A percentile compares a stretch with the other conserved stretches of the same genome.
Evolutionary conservation across 2,888 invertebrate genomes (phyloP).

Genomic region (Metellina segmentata): DNA sequence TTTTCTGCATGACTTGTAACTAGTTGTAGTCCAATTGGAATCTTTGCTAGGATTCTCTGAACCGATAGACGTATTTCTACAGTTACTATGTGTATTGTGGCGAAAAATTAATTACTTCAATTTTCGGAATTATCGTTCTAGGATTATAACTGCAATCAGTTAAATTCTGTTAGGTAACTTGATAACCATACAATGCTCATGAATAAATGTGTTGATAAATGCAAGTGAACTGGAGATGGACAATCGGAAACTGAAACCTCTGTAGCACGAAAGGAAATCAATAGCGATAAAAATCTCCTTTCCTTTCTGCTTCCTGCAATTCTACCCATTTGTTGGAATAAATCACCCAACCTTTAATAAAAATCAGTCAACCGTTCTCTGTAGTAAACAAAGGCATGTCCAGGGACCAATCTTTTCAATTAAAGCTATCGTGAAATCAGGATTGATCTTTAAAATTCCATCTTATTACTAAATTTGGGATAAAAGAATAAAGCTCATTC

Average conservation of each 20-base stretch:
- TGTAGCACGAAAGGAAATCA: neutral
- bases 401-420: constrained; percentile 22
- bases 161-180: too few species aligned
- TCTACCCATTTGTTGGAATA: neutral
- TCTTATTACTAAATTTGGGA: constrained; percentile 49
- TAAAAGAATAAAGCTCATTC: constrained; percentile 62
- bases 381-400: neutral
- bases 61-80: too few species aligned
- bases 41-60: too few species aligned
- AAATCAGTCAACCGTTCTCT: neutral
- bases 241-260: neutral
- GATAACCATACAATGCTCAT: too few species aligned
- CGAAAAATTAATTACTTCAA: too few species aligned
- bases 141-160: too few species aligned
- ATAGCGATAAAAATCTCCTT: neutral
- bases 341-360: neutral
- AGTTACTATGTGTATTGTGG: too few species aligned
- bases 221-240: neutral
- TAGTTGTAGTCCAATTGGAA: too few species aligned
- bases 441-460: constrained; percentile 34
- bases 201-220: neutral
- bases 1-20: too few species aligned
- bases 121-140: too few species aligned
- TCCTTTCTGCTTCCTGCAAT: neutral
- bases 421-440: constrained; percentile 38